These are phyloP conservation scores for Lepidurus apus DNA, from an alignment of 1,140 invertebrate genomes.

Conservation along the genomic window DNA sequence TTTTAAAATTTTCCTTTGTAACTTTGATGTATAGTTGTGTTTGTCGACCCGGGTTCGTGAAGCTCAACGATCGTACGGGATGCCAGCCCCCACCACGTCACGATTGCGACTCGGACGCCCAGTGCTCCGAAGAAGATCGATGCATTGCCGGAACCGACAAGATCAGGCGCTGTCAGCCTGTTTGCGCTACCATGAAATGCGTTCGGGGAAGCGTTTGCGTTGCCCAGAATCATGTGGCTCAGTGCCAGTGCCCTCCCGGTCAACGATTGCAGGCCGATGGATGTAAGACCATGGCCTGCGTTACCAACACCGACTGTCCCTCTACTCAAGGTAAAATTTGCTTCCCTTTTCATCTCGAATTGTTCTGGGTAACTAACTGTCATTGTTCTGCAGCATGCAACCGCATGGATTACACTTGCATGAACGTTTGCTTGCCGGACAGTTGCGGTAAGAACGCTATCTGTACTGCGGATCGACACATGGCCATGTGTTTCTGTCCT, in stretches of 20 bases:
- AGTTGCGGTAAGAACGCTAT: constrained; percentile 80
- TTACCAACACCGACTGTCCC: constrained; percentile 66
- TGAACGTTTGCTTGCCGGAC: constrained; percentile 70
- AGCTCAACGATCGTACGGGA: constrained; percentile 78
- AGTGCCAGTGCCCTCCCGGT: constrained; percentile 80
- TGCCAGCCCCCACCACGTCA: constrained; percentile 65
- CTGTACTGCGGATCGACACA: constrained; percentile 77
- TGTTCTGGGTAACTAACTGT: background rate
- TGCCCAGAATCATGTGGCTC: constrained; percentile 78
- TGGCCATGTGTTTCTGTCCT: constrained; percentile 73
- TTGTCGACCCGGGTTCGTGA: constrained; percentile 64
- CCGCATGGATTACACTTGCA: constrained; percentile 71
- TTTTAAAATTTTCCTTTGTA: background rate
- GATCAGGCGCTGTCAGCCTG: constrained; percentile 57
- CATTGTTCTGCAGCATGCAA: constrained; percentile 42
- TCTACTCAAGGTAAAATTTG: constrained; percentile 62
- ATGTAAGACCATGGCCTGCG: constrained; percentile 70
- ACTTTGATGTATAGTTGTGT: constrained; percentile 33
- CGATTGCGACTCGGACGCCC: constrained; percentile 67
- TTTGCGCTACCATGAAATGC: constrained; percentile 68
- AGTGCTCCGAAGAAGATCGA: constrained; percentile 72
- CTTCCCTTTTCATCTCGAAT: background rate
- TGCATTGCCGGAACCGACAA: constrained; percentile 53
- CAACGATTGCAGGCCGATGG: constrained; percentile 65
- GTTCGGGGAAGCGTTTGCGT: constrained; percentile 59